These are phyloP conservation scores for Oncorhynchus mykiss DNA, from an alignment of 2,113 vertebrate genomes.

Conservation along the genomic window DNA sequence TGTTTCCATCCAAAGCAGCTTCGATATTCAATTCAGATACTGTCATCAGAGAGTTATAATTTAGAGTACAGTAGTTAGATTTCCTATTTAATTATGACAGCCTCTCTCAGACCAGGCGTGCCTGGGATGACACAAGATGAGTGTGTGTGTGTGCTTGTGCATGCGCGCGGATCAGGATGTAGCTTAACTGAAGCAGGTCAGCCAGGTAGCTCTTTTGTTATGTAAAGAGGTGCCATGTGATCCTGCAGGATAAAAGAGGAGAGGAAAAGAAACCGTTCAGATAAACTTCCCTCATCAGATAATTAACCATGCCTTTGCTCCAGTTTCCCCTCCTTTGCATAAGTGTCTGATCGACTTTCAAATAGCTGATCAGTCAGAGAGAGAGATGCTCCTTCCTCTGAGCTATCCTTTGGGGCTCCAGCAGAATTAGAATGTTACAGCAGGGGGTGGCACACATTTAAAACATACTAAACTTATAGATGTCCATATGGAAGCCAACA, in stretches of 20 bases:
- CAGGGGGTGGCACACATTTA: conserved; percentile 3
- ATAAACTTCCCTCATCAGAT: conserved; percentile 76
- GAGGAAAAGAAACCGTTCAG: conserved; percentile 74
- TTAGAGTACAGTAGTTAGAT: too few species aligned
- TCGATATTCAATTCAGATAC: too few species aligned
- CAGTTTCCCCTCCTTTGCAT: conserved; percentile 77
- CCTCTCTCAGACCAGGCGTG: too few species aligned
- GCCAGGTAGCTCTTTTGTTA: conserved; percentile 76
- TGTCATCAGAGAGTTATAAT: too few species aligned
- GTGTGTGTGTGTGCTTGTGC: too few species aligned
- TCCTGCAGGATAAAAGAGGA: conserved; percentile 69
- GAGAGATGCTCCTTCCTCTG: conserved; percentile 43
- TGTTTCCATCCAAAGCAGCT: too few species aligned
- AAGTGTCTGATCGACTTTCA: conserved; percentile 79
- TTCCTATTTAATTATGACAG: background rate
- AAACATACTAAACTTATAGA: background rate
- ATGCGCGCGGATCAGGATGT: conserved; percentile 27
- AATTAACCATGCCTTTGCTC: conserved; percentile 75
- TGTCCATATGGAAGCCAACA: too few species aligned
- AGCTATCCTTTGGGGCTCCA: background rate
- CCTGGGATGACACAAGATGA: too few species aligned
- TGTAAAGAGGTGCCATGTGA: conserved; percentile 77
- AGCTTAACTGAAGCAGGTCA: conserved; percentile 51
- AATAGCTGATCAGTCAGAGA: conserved; percentile 70
- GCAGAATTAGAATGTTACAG: conserved; percentile 31